These are phyloP conservation scores for Nautilus pompilius DNA, from an alignment of 1,140 invertebrate genomes.

Conservation along the genomic window DNA sequence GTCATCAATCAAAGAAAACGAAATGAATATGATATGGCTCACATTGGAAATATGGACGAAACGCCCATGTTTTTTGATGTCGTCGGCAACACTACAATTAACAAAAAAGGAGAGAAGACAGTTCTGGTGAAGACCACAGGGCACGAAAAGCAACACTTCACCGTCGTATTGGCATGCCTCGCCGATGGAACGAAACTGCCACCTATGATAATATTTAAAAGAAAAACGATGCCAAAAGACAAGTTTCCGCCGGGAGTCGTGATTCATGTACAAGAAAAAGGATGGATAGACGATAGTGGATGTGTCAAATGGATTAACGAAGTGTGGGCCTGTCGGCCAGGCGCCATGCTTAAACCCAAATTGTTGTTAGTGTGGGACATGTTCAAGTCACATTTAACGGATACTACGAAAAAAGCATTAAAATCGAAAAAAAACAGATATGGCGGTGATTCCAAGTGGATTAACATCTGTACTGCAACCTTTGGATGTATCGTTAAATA, in stretches of 20 bases:
- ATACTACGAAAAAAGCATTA: too few species aligned
- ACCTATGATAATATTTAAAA: constrained; percentile 16
- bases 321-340: constrained; percentile 15
- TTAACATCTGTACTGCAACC: too few species aligned
- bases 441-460: too few species aligned
- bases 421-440: too few species aligned
- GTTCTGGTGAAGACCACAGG: constrained; percentile 17
- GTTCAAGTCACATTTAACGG: too few species aligned
- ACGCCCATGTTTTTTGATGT: constrained; percentile 21
- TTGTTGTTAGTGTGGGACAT: constrained; percentile 10
- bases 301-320: constrained; percentile 19
- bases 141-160: constrained; percentile 19
- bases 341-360: constrained; percentile 1
- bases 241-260: constrained; percentile 4
- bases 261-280: constrained; percentile 16
- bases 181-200: constrained; percentile 14
- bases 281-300: constrained; percentile 23
- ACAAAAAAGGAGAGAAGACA: constrained; percentile 13
- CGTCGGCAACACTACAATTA: constrained; percentile 16
- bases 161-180: constrained; percentile 12
- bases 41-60: constrained; percentile 30
- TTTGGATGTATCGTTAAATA: too few species aligned
- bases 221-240: constrained; percentile 14
- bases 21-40: constrained; percentile 2
- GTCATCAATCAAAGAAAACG: constrained; percentile 11